Conservation (phyloP, 2,888 invertebrate genomes). For the Trimorus sp. region DNA sequence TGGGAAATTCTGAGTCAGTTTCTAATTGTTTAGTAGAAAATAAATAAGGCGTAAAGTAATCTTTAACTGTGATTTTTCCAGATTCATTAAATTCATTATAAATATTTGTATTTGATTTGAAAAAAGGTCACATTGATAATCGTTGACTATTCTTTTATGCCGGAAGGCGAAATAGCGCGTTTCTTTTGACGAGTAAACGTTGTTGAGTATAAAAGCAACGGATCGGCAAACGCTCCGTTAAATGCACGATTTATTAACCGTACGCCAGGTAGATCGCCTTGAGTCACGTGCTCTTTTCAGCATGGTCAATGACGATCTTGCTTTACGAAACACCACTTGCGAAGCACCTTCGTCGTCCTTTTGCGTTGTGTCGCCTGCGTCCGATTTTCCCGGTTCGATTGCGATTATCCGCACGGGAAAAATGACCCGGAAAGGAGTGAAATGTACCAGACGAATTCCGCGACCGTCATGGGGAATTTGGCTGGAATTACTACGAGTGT, state of each 20-base stretch:
- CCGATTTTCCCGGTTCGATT: slow-evolving; percentile 11
- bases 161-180: slow-evolving; percentile 20
- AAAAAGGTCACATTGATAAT: no score
- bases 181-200: no score
- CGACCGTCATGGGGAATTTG: no score
- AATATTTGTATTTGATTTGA: neutral
- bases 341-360: slow-evolving; percentile 50
- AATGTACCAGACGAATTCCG: no score
- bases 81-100: neutral
- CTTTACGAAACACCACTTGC: slow-evolving; percentile 50
- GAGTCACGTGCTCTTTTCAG: slow-evolving; percentile 52
- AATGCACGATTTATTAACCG: slow-evolving; percentile 56
- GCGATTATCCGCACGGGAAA: neutral
- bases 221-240: slow-evolving; percentile 20
- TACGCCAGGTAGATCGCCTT: slow-evolving; percentile 56
- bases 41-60: no score
- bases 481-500: no score
- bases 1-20: no score
- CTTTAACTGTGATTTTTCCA: no score
- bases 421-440: no score
- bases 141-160: no score
- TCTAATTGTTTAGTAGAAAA: no score
- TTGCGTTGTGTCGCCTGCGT: slow-evolving; percentile 35
- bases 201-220: slow-evolving; percentile 30
- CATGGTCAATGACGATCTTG: slow-evolving; percentile 53